Percentiles rank a stretch among this genome's conserved stretches.
Conservation (phyloP, 2,113 vertebrate species). For the Eptesicus fuscus region DNA sequence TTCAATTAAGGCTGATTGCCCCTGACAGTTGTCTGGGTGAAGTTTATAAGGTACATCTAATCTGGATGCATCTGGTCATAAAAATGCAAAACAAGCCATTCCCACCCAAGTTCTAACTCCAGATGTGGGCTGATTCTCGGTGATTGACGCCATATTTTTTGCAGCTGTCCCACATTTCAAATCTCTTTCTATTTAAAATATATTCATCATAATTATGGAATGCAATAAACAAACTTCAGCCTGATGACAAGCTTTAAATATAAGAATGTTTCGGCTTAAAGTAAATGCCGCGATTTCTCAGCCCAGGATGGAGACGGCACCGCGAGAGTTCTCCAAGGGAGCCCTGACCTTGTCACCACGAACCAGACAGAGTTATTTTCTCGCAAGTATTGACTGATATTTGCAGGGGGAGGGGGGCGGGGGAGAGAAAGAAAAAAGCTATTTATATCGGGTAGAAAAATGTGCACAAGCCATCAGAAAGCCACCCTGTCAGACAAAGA, state of each 20-base stretch:
- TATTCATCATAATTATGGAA: conserved; percentile 80
- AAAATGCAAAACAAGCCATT: conserved; percentile 74
- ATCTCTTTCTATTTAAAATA: conserved; percentile 80
- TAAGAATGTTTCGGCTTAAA: conserved; percentile 73
- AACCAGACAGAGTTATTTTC: conserved; percentile 57
- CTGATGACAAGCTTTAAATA: conserved; percentile 77
- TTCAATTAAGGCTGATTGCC: conserved; percentile 74
- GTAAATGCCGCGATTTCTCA: conserved; percentile 61
- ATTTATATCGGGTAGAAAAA: conserved; percentile 61
- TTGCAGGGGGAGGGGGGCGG: background rate
- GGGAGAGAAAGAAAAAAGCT: conserved; percentile 41
- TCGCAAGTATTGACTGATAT: conserved; percentile 55
- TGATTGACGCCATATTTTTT: conserved; percentile 75
- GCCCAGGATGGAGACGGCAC: conserved; percentile 18
- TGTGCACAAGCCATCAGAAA: conserved; percentile 9
- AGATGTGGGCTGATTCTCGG: conserved; percentile 68
- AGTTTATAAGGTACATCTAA: conserved; percentile 77
- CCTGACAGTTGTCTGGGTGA: conserved; percentile 77
- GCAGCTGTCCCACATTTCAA: conserved; percentile 75
- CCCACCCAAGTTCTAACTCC: conserved; percentile 74
- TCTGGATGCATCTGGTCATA: conserved; percentile 77
- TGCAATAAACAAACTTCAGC: conserved; percentile 78
- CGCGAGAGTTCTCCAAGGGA: conserved; percentile 7
- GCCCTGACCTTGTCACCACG: conserved; percentile 69
- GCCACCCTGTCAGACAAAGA: background rate